Percentiles rank a stretch among this genome's conserved stretches.
These are phyloP conservation scores for Hydraecia micacea DNA, from an alignment of 2,888 invertebrate genomes.

Conservation along the genomic window DNA sequence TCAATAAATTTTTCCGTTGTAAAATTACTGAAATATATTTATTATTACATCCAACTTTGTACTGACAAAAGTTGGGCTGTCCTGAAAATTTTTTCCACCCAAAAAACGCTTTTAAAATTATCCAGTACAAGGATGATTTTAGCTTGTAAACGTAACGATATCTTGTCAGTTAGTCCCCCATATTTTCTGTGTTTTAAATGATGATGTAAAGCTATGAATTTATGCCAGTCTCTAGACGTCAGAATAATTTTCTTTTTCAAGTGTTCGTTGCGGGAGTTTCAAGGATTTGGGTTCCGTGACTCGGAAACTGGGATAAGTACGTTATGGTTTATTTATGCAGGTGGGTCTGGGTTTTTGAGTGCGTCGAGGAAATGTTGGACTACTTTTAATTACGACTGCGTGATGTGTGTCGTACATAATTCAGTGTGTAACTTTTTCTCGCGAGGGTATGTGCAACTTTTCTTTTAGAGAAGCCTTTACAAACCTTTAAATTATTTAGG, in stretches of 20 bases:
- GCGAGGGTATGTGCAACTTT: constrained; percentile 5
- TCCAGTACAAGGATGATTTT: constrained; percentile 36
- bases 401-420: constrained; percentile 18
- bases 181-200: constrained; percentile 80
- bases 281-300: constrained; percentile 65
- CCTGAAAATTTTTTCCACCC: background rate
- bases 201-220: constrained; percentile 85
- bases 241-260: constrained; percentile 81
- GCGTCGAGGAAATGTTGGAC: constrained; percentile 14
- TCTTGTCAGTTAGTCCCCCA: constrained; percentile 51
- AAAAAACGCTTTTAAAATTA: constrained; percentile 27
- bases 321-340: constrained; percentile 39
- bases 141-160: constrained; percentile 33
- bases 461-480: background rate
- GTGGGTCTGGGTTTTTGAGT: constrained; percentile 40
- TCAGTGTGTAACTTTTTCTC: constrained; percentile 5
- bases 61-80: constrained; percentile 55
- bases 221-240: constrained; percentile 78
- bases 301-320: constrained; percentile 31
- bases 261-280: constrained; percentile 73
- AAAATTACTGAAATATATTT: constrained; percentile 65
- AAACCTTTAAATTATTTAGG: too few relatives aligned
- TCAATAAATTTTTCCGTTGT: constrained; percentile 47
- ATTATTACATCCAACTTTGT: constrained; percentile 61
- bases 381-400: constrained; percentile 39